Evolutionary conservation across 2,888 invertebrate species (phyloP).

Genomic region (Drosophila quinaria): DNA sequence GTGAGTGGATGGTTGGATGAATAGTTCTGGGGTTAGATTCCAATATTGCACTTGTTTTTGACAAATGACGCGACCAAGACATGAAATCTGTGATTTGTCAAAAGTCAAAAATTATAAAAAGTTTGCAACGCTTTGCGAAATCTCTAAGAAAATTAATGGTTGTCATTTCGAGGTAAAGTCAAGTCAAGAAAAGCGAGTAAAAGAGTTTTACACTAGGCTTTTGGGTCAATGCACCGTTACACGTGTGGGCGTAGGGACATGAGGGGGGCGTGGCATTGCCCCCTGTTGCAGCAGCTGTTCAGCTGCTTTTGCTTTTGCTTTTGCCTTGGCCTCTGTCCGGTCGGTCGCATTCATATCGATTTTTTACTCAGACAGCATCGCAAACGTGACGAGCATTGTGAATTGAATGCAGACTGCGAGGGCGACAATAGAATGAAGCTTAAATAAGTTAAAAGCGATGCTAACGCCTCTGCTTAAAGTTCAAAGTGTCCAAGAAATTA

Average conservation of each 20-base stretch:
- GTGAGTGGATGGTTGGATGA: background rate
- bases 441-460: background rate
- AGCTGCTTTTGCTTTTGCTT: background rate
- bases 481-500: conserved; percentile 68
- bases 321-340: conserved; percentile 45
- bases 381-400: conserved; percentile 71
- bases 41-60: conserved; percentile 59
- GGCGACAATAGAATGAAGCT: background rate
- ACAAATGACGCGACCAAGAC: conserved; percentile 66
- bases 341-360: conserved; percentile 59
- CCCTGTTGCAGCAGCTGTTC: conserved; percentile 46
- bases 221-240: conserved; percentile 56
- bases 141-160: conserved; percentile 56
- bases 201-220: conserved; percentile 44
- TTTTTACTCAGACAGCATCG: conserved; percentile 68
- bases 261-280: background rate
- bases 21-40: conserved; percentile 54
- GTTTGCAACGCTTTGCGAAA: conserved; percentile 59
- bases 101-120: conserved; percentile 60
- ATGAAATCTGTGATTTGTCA: conserved; percentile 71
- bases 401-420: conserved; percentile 33
- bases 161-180: conserved; percentile 35
- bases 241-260: conserved; percentile 7
- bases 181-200: conserved; percentile 12
- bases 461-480: conserved; percentile 35